phyloP scores from a whole-genome alignment of 2,888 invertebrate genomes.

The Operophtera brumata region DNA sequence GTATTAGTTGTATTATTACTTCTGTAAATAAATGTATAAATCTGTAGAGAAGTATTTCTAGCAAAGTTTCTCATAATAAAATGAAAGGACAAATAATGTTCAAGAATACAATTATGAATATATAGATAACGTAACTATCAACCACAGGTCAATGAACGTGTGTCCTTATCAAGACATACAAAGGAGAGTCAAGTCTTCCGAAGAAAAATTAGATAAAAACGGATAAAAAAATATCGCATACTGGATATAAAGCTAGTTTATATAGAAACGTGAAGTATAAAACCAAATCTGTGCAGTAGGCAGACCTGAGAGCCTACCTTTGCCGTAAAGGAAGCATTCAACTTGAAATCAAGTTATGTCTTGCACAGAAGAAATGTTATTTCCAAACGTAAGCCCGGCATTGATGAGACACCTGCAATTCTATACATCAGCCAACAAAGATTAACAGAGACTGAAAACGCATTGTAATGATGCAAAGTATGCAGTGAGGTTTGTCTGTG shows the following conservation, averaged over 20 bases:
- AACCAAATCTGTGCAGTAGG: conserved; percentile 8
- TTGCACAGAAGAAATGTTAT: conserved; percentile 17
- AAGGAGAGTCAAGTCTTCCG: background rate
- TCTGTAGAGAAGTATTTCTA: too few species aligned
- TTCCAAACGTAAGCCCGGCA: conserved; percentile 7
- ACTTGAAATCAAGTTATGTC: conserved; percentile 17
- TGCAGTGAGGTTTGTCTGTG: conserved; percentile 4
- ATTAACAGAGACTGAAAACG: conserved; percentile 14
- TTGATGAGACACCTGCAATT: conserved; percentile 25
- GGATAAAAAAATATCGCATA: background rate
- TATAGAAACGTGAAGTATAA: background rate
- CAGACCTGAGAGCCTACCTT: background rate
- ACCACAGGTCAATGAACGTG: background rate
- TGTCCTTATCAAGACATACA: background rate
- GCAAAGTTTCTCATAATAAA: too few species aligned
- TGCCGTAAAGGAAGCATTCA: conserved; percentile 17
- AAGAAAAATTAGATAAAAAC: background rate
- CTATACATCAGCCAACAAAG: conserved; percentile 22
- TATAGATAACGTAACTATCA: too few species aligned
- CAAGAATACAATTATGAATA: too few species aligned
- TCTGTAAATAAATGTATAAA: too few species aligned
- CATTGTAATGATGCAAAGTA: conserved; percentile 15
- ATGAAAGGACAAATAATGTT: too few species aligned
- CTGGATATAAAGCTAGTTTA: background rate
- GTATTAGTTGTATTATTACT: too few species aligned